Evolutionary conservation across 2,797 vertebrate species (phyloP).

Genomic region (Thunnus albacares): DNA sequence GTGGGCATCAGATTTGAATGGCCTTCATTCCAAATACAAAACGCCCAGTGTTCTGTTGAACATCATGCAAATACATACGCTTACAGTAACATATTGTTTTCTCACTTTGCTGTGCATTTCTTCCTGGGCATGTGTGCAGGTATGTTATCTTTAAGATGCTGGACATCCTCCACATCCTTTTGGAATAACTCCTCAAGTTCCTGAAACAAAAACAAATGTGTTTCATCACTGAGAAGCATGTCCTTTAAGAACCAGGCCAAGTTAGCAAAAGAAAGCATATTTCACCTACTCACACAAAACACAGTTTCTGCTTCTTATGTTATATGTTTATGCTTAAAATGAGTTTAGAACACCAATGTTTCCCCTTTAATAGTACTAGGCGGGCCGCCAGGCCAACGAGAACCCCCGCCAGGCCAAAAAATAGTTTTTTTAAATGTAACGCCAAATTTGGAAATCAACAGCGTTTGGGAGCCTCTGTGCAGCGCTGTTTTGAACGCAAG

Average conservation of each 20-base stretch:
- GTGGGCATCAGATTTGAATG: not conserved
- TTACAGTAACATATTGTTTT: not conserved
- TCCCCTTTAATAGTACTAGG: too few relatives aligned
- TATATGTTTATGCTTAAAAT: too few relatives aligned
- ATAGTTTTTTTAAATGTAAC: too few relatives aligned
- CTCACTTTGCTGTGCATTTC: conserved; percentile 64
- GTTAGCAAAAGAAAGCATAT: too few relatives aligned
- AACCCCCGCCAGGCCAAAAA: too few relatives aligned
- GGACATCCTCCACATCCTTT: conserved; percentile 63
- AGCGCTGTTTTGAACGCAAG: too few relatives aligned
- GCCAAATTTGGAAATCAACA: too few relatives aligned
- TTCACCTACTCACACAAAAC: too few relatives aligned
- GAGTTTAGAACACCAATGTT: too few relatives aligned
- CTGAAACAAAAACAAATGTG: conserved; percentile 58
- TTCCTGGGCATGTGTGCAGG: conserved; percentile 81
- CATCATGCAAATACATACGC: not conserved
- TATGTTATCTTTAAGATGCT: conserved; percentile 81
- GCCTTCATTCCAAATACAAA: not conserved
- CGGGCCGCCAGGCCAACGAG: too few relatives aligned
- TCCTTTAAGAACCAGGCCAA: not conserved
- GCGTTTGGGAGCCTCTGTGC: too few relatives aligned
- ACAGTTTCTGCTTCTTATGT: too few relatives aligned
- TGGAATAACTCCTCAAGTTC: conserved; percentile 73
- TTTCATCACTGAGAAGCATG: not conserved
- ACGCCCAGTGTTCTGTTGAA: not conserved